A percentile compares a stretch with the other conserved stretches of the same genome.
Conservation (phyloP, 2,888 invertebrate genomes). For the Encarsia formosa region DNA sequence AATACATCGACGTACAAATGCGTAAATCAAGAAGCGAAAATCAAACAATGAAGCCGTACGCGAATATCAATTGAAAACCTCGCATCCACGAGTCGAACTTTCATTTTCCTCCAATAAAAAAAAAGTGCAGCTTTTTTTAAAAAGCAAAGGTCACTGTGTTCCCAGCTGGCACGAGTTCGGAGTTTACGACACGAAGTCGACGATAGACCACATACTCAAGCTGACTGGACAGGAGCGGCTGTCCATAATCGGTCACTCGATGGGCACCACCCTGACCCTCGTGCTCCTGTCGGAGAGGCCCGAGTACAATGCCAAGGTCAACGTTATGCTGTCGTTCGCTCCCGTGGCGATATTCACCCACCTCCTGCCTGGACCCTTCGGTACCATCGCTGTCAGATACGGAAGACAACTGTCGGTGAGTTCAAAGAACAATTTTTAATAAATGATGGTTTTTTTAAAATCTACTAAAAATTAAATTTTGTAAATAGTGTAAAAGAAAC, state of each 20-base stretch:
- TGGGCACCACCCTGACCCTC: conserved; percentile 38
- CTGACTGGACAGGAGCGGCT: conserved; percentile 33
- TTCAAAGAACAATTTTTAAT: no score
- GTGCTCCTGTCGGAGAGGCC: conserved; percentile 40
- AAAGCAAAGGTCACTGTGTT: no score
- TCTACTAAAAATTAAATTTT: no score
- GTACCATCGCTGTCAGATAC: conserved; percentile 33
- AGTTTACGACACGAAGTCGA: conserved; percentile 35
- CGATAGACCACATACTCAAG: conserved; percentile 37
- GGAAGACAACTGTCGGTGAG: conserved; percentile 37
- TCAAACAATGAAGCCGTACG: no score
- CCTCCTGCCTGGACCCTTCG: conserved; percentile 34
- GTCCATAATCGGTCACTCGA: conserved; percentile 40
- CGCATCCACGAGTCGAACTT: no score
- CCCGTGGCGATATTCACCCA: conserved; percentile 40
- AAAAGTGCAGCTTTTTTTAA: no score
- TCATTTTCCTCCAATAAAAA: no score
- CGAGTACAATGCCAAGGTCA: conserved; percentile 40
- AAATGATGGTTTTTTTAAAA: no score
- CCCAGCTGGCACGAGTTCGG: conserved; percentile 43
- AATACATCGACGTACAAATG: no score
- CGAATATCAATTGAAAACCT: no score
- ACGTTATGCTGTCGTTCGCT: conserved; percentile 36
- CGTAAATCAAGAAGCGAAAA: no score
- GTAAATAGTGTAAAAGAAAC: background rate